Evolutionary conservation across 1,140 invertebrate species (phyloP), one percentile per base, ranked within the genome.

Genomic region (Gonatopus flavifemur): DNA sequence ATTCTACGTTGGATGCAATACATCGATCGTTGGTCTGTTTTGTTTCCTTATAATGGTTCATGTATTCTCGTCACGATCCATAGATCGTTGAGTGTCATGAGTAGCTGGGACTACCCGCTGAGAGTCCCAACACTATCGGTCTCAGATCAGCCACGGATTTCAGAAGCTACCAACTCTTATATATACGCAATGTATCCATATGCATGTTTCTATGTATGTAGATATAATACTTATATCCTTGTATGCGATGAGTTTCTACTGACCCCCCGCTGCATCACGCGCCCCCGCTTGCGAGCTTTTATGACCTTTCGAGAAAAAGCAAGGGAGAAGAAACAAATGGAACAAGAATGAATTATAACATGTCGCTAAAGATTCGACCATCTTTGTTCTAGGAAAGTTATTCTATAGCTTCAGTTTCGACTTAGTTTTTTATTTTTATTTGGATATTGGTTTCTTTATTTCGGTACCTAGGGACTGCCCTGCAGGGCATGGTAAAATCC

Each of bases 141-240:
- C 59, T 54, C 49, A 59, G 54, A 72, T 74, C 71, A 72, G 66
- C 66, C 66, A 74, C 69, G 70, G 69, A 74, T 74, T 72, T 74
- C 71, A 72, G 70, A 72, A 74, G 70, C 70, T 72, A 74, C 71
- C 66, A 71, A 70, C 69, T 72, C 70, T 66, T 65, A 69, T 66
- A 60, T 48, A 56, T 45, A 18, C 28, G 21, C 33, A 38, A n/a
- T 37, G 41, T 9, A 13, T 15, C 16, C 13, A 15, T 35, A 16
- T 35, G 2, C 31, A 32, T 31, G 32, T 46, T 8, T 46, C 19
- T 46, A 18, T 21, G 22, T 39, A 15, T 21, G 4, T 16, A 33
- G n/a, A n/a, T n/a, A 68, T 69, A 64, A n/a, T 68, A 61, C 59
- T 60, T 62, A 64, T 68, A 66, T 67, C 60, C 58, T 65, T 66